These are phyloP conservation scores for Laothoe populi DNA, from an alignment of 2,888 invertebrate species.

Conservation along the genomic window DNA sequence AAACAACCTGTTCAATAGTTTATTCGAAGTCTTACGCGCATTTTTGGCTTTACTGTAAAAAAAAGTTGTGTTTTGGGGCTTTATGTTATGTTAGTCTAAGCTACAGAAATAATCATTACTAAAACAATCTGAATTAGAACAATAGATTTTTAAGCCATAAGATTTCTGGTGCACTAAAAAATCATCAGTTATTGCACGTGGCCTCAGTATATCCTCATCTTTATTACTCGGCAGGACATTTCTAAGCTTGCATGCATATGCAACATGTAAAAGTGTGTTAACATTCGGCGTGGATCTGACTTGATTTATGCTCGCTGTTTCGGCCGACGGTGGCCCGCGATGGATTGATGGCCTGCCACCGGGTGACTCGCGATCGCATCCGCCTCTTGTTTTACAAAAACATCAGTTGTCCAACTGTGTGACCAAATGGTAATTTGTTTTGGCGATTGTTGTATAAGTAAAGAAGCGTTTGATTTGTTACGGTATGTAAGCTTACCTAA, in stretches of 20 bases:
- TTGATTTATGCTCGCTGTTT: conserved; percentile 17
- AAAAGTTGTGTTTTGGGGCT: too few relatives aligned
- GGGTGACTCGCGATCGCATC: not conserved
- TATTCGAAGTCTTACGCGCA: too few relatives aligned
- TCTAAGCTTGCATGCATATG: conserved; percentile 9
- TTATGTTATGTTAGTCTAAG: too few relatives aligned
- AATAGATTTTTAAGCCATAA: too few relatives aligned
- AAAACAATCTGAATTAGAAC: too few relatives aligned
- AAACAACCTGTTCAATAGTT: too few relatives aligned
- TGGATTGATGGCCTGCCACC: conserved; percentile 16
- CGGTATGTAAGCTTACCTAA: not conserved
- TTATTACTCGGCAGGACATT: not conserved
- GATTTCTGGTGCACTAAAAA: too few relatives aligned
- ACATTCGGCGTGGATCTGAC: conserved; percentile 15
- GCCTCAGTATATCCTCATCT: too few relatives aligned
- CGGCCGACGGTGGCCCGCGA: not conserved
- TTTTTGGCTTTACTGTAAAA: too few relatives aligned
- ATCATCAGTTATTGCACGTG: too few relatives aligned
- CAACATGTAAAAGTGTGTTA: conserved; percentile 22
- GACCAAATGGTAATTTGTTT: conserved; percentile 5
- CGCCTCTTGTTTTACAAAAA: conserved; percentile 17
- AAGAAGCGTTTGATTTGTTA: not conserved
- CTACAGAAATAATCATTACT: too few relatives aligned
- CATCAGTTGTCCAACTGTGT: not conserved
- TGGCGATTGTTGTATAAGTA: not conserved